Conservation (phyloP, 2,888 invertebrate genomes). For the Chouioia cunea region DNA sequence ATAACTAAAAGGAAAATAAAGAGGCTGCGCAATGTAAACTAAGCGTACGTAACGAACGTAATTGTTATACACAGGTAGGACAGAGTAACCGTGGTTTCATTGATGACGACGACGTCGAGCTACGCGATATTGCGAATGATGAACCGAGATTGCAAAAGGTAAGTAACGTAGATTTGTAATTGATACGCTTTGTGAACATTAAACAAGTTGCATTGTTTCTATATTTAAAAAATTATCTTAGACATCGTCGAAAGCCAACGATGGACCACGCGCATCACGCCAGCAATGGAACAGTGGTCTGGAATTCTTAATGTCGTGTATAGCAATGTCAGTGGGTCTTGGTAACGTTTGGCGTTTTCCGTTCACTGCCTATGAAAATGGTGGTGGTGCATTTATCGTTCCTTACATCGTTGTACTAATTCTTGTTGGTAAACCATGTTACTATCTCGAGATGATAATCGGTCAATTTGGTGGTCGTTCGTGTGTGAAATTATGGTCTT, state of each 20-base stretch:
- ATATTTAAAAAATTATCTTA: too few relatives aligned
- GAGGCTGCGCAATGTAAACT: too few relatives aligned
- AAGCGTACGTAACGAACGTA: too few relatives aligned
- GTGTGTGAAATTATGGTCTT: conserved; percentile 79
- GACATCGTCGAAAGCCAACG: too few relatives aligned
- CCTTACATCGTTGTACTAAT: conserved; percentile 78
- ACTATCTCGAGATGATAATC: conserved; percentile 86
- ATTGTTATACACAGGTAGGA: conserved; percentile 56
- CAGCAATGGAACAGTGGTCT: conserved; percentile 73
- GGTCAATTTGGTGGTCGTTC: conserved; percentile 89
- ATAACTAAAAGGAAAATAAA: too few relatives aligned
- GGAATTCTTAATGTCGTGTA: conserved; percentile 77
- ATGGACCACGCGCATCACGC: too few relatives aligned
- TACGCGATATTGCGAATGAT: conserved; percentile 44
- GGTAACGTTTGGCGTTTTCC: conserved; percentile 81
- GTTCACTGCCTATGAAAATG: conserved; percentile 77
- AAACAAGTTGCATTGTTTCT: too few relatives aligned
- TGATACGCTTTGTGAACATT: too few relatives aligned
- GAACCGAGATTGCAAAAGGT: conserved; percentile 24
- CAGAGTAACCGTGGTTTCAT: conserved; percentile 60
- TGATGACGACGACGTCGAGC: conserved; percentile 58
- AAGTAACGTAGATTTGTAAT: not conserved
- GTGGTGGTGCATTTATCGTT: conserved; percentile 78
- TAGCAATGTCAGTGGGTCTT: conserved; percentile 77
- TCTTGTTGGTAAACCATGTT: conserved; percentile 83